Evolutionary conservation across 2,797 vertebrate genomes (phyloP).

Genomic region (Heteromormyrus szaboi): DNA sequence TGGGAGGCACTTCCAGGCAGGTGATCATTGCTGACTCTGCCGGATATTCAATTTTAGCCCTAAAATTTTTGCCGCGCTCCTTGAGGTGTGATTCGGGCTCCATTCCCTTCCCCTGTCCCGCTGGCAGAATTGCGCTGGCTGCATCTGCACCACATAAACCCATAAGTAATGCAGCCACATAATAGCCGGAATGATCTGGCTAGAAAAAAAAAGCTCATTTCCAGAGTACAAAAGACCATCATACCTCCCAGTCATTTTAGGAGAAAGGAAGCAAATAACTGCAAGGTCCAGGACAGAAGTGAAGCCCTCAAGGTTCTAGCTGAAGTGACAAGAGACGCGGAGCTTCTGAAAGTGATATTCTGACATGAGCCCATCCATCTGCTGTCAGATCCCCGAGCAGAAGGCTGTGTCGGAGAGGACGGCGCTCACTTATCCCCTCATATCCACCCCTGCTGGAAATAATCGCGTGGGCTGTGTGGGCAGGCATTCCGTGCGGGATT

Average conservation of each 20-base stretch:
- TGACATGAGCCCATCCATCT: background rate
- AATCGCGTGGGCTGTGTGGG: background rate
- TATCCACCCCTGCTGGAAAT: background rate
- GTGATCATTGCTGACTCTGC: background rate
- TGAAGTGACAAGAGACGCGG: background rate
- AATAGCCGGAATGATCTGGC: background rate
- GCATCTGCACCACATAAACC: background rate
- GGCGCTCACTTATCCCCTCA: background rate
- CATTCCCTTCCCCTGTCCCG: background rate
- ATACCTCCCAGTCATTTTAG: background rate
- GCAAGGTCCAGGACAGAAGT: background rate
- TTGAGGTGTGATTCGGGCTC: background rate
- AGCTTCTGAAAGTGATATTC: background rate
- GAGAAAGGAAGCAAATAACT: background rate
- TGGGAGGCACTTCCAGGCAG: background rate
- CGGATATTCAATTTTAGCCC: background rate
- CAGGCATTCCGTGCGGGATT: background rate
- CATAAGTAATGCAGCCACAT: background rate
- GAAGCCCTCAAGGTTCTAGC: background rate
- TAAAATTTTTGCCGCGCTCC: background rate
- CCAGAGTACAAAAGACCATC: background rate
- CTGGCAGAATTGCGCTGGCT: background rate
- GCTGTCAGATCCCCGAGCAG: background rate
- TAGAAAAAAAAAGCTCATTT: background rate
- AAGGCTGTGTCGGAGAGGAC: background rate